Conservation (phyloP, 2,113 vertebrate species). For the Microtus richardsoni region DNA sequence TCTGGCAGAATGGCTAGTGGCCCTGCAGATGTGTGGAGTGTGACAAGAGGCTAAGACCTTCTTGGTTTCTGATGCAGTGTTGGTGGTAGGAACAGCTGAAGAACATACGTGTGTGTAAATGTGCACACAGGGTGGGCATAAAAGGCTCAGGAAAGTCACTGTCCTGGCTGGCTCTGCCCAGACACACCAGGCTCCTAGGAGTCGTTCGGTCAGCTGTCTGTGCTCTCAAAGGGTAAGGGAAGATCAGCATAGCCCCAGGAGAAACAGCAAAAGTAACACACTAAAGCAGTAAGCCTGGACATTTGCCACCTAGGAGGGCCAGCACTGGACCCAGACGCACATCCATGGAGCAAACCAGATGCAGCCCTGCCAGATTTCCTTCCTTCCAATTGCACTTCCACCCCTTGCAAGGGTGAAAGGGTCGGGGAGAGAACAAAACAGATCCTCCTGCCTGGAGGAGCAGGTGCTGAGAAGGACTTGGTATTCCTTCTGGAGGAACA, state of each 20-base stretch:
- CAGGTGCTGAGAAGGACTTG: not conserved
- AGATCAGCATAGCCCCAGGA: not conserved
- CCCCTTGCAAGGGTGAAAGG: no score
- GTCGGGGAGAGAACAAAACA: not conserved
- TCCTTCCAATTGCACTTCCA: not conserved
- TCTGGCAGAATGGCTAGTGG: not conserved
- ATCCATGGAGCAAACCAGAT: not conserved
- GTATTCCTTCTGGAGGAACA: not conserved
- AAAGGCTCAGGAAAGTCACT: not conserved
- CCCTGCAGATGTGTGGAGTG: not conserved
- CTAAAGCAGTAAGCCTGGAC: not conserved
- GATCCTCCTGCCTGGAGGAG: not conserved
- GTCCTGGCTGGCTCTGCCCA: not conserved
- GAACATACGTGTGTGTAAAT: not conserved
- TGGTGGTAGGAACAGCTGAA: not conserved
- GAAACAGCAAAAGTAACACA: not conserved
- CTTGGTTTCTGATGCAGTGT: not conserved
- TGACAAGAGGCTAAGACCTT: not conserved
- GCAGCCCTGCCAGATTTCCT: no score
- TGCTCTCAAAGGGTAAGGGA: not conserved
- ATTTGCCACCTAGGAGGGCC: not conserved
- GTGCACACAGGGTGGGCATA: not conserved
- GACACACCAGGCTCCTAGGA: not conserved
- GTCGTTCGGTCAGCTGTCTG: not conserved
- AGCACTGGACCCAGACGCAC: not conserved